Evolutionary conservation across 2,113 vertebrate genomes (phyloP).

Genomic region (Catharus minimus): DNA sequence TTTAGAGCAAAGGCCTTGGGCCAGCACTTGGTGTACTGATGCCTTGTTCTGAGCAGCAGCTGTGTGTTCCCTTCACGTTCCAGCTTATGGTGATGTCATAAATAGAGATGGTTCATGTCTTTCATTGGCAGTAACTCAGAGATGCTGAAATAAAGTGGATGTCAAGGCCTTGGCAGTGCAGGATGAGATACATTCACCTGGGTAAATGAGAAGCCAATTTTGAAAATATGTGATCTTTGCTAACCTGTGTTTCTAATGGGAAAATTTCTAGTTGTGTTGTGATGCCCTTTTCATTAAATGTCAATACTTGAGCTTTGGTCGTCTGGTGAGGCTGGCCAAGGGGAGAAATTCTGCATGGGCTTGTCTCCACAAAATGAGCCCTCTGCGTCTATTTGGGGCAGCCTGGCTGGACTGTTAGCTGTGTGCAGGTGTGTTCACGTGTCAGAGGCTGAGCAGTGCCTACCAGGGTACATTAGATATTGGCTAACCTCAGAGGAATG

Average conservation of each 20-base stretch:
- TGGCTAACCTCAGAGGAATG: neutral
- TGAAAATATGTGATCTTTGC: neutral
- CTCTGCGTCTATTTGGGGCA: neutral
- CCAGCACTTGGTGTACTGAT: neutral
- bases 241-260: neutral
- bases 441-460: neutral
- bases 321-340: neutral
- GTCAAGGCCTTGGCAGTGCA: neutral
- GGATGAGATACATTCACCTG: neutral
- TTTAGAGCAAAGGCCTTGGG: neutral
- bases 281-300: neutral
- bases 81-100: neutral
- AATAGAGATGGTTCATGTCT: neutral
- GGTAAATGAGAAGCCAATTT: neutral
- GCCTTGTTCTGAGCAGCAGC: neutral
- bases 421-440: accelerated
- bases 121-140: accelerated
- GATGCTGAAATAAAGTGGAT: neutral
- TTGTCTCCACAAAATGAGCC: neutral
- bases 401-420: neutral
- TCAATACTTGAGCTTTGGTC: neutral
- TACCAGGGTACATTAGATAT: neutral
- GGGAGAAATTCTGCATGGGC: neutral
- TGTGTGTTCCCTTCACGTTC: neutral
- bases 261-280: neutral